Evolutionary conservation across 1,140 invertebrate species (phyloP).

Genomic region (Panagrolaimus sp.): DNA sequence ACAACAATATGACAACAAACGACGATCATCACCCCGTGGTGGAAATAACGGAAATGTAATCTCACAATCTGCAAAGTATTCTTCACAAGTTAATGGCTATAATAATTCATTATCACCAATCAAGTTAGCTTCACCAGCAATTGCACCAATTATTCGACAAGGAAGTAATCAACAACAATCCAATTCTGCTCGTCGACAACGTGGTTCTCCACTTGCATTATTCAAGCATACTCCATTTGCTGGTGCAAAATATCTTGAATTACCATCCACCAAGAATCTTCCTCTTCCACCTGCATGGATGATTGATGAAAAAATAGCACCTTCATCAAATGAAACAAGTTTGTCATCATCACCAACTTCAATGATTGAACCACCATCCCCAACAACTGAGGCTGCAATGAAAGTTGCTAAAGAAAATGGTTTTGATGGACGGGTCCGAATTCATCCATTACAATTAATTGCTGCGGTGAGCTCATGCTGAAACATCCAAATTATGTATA

Average conservation of each 20-base stretch:
- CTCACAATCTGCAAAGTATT: background rate
- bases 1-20: background rate
- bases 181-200: too few species aligned
- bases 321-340: background rate
- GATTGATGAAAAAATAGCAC: background rate
- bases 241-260: slow-evolving; percentile 11
- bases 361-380: background rate
- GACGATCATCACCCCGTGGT: background rate
- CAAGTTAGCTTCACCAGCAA: background rate
- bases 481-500: background rate
- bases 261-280: background rate
- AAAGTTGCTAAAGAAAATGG: background rate
- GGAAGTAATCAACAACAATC: background rate
- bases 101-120: background rate
- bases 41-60: background rate
- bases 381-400: background rate
- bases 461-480: slow-evolving; percentile 5
- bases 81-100: background rate
- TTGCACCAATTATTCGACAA: background rate
- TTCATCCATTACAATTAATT: background rate
- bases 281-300: background rate
- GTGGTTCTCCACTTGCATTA: background rate
- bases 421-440: slow-evolving; percentile 9
- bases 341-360: background rate
- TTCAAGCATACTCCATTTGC: background rate